phyloP scores from a whole-genome alignment of 2,113 vertebrate genomes.

The Callipepla squamata region DNA sequence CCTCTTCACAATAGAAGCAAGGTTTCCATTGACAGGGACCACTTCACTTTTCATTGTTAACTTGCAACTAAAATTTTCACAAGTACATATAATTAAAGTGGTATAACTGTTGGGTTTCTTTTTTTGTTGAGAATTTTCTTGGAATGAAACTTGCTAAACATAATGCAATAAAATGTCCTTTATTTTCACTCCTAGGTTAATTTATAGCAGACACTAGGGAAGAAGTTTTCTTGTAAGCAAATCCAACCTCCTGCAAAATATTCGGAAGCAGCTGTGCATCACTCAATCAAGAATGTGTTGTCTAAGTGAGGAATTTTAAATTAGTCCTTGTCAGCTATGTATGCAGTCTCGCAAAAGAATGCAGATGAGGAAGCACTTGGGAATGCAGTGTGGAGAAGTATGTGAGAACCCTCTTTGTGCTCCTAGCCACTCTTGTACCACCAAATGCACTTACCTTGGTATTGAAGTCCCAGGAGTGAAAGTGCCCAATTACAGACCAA shows the following conservation, averaged over 20 bases:
- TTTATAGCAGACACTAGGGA: not conserved
- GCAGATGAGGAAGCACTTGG: not conserved
- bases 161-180: not conserved
- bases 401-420: not conserved
- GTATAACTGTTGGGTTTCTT: not conserved
- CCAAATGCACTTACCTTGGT: not conserved
- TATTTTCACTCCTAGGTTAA: not conserved
- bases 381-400: not conserved
- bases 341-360: not conserved
- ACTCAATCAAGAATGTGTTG: not conserved
- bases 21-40: not conserved
- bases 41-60: not conserved
- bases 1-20: not conserved
- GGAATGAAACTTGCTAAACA: not conserved
- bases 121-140: not conserved
- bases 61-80: slow-evolving; percentile 10
- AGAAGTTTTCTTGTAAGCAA: not conserved
- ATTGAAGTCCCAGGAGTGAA: not conserved
- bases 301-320: slow-evolving; percentile 15
- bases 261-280: slow-evolving; percentile 29
- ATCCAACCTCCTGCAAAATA: not conserved
- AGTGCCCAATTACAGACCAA: not conserved
- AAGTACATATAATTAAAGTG: not conserved
- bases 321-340: not conserved
- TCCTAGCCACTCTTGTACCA: not conserved